Evolutionary conservation across 2,797 vertebrate genomes (phyloP), one percentile per base, ranked within the genome.

Genomic region (Cyclopterus lumpus): DNA sequence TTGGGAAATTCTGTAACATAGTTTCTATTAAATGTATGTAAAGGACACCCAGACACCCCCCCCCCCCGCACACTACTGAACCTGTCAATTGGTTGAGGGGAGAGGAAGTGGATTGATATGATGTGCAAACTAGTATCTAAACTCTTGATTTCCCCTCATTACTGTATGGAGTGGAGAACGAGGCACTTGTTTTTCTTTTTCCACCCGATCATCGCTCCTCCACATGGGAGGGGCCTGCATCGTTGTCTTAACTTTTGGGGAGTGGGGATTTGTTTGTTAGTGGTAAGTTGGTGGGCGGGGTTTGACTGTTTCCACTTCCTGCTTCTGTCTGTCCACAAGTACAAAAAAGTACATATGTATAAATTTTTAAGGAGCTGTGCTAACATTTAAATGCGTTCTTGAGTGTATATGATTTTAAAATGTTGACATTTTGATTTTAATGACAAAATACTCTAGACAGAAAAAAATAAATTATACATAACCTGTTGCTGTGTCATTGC

Each of bases 371-470:
- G 96, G 95, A 96, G 95, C 95, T 86, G 95, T 96, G 96, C 96
- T 97, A 94, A 97, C 97, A 95, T 94, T 95, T 94, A 93, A 95
- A 95, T 95, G 95, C 95, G 86, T 96, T 94, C 91, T 96, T 96
- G 94, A 95, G 93, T 95, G 97, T 98, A 96, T 96, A 97, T 97
- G 96, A 97, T 97, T 97, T 97, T 96, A 97, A 97, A 97, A 96
- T 96, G 95, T 96, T 96, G 96, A 97, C 95, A 94, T 95, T 96
- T 95, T 91, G 94, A 97, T 97, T 95, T 95, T 96, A 92, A 93
- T 92, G 92, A 94, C 81, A 93, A 95, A 94, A 92, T 93, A 92
- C 89, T 96, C 91, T 93, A 95, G 94, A 94, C 94, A 93, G 88
- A 95, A 92, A 95, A 40, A 93, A 93, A 93, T 94, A 92, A 88